Evolutionary conservation across 2,888 invertebrate genomes (phyloP).

Genomic region (Cephonodes hylas): DNA sequence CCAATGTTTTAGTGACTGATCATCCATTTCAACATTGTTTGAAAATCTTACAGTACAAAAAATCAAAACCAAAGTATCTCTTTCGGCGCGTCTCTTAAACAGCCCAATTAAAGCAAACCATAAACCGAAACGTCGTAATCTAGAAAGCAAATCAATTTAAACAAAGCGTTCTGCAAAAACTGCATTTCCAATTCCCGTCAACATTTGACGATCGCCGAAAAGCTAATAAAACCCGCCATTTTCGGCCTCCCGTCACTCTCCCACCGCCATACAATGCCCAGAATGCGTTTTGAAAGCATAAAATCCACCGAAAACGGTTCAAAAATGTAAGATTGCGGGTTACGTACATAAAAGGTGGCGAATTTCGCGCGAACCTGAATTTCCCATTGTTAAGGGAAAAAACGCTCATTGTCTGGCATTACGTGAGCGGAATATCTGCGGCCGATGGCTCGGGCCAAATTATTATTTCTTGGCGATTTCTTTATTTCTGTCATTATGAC

Average conservation of each 20-base stretch:
- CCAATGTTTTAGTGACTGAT: no score
- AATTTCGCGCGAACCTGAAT: constrained; percentile 12
- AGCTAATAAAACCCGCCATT: background rate
- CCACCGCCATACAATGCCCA: background rate
- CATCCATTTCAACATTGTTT: no score
- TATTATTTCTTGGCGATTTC: constrained; percentile 58
- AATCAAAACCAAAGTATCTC: no score
- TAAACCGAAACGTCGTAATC: background rate
- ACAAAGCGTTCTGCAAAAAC: background rate
- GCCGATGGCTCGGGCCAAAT: constrained; percentile 52
- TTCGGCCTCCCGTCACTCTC: background rate
- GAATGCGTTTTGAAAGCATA: constrained; percentile 11
- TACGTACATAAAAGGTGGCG: constrained; percentile 10
- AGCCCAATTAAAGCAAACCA: background rate
- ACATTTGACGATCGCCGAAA: background rate
- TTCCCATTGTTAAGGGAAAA: constrained; percentile 54
- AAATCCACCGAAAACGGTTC: constrained; percentile 5
- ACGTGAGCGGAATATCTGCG: constrained; percentile 60
- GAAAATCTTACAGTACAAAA: no score
- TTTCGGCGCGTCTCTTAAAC: no score
- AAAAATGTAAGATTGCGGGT: constrained; percentile 2
- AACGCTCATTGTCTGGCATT: constrained; percentile 60
- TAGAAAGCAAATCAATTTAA: background rate
- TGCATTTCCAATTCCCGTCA: background rate
- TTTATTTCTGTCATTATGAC: constrained; percentile 45